phyloP scores from a whole-genome alignment of 2,888 invertebrate species.

The Lapara coniferarum region DNA sequence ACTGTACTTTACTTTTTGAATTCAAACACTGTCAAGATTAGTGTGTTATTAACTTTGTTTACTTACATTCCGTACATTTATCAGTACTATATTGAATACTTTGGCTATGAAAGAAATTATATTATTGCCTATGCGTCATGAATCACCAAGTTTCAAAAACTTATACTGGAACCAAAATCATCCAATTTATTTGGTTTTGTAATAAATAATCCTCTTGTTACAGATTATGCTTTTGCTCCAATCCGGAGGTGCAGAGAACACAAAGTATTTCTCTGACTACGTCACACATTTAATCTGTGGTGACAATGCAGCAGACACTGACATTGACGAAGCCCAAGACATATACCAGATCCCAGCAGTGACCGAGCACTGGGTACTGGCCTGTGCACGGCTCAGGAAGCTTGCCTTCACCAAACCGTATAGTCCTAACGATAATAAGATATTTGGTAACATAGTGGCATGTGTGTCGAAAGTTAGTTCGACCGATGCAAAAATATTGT shows the following conservation, averaged over 20 bases:
- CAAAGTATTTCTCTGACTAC: constrained; percentile 94
- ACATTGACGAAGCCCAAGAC: constrained; percentile 95
- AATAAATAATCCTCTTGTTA: constrained; percentile 52
- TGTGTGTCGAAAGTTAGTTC: constrained; percentile 90
- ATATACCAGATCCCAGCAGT: constrained; percentile 97
- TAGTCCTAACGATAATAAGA: constrained; percentile 84
- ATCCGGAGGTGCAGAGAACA: constrained; percentile 93
- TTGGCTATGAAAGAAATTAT: too few species aligned
- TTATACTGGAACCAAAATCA: too few species aligned
- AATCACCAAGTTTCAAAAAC: too few species aligned
- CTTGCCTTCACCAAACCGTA: constrained; percentile 89
- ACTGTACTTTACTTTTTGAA: too few species aligned
- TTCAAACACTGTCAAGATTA: too few species aligned
- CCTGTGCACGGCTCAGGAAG: constrained; percentile 84
- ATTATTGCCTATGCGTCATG: too few species aligned
- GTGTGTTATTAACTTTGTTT: too few species aligned
- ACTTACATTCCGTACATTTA: too few species aligned
- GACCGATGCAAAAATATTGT: constrained; percentile 89
- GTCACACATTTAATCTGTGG: constrained; percentile 97
- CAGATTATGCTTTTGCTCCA: constrained; percentile 91
- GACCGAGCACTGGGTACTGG: constrained; percentile 92
- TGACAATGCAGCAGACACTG: constrained; percentile 91
- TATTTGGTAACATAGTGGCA: constrained; percentile 90
- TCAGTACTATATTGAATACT: too few species aligned
- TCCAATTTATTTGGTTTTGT: neutral